Base-by-base conservation (phyloP, 2,888 invertebrate genomes). In the Nyleta sp. region DNA sequence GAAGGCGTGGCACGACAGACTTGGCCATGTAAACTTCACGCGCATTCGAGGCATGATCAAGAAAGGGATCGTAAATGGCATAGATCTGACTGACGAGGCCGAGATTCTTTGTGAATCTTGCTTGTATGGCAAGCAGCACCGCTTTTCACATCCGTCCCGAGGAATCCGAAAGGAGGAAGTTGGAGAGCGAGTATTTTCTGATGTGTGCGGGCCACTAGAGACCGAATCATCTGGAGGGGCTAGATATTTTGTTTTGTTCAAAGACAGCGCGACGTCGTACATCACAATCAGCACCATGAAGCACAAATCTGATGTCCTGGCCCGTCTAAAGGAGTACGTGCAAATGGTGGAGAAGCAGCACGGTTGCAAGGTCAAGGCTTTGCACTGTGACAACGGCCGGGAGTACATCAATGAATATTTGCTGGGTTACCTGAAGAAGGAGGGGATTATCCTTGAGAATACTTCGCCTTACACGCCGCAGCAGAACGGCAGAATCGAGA, bases 1-100 rank as follows among this genome's bases (percentile, higher is more conserved):
- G 8, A 57, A 57, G 42, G 42, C 31, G 31, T 80, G 82, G 82
- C 80, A 82, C 42, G 65, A 80, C 28, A 28, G 79, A 22, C 42
- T 80, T 15, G 73, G 73, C 40, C 76, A 81, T 50, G 53, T 78
- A 7, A 78, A 79, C 44, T 35, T 35, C 13, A 33, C 35, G 11
- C 31, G 38, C 24, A 35, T 60, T 62, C 20, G 40, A 60, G 44
- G 17, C 15, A 59, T 59, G 59, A 20, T 59, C 15, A 31, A 24
- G 13, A 55, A 22, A 20, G 53, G 20, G 20, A 20, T 35, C 2
- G 18, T 18, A 20, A 35, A 8, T n/a, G 35, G 35, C 35, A 35
- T 35, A 35, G 13, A 8, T 5, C 35, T 11, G 35, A 35, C 11
- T 13, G n/a, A 35, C 1, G 35, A 35, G 35, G 35, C 7, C 5